Base-by-base conservation (phyloP, 2,888 invertebrate genomes). In the Athrips mouffetella region DNA sequence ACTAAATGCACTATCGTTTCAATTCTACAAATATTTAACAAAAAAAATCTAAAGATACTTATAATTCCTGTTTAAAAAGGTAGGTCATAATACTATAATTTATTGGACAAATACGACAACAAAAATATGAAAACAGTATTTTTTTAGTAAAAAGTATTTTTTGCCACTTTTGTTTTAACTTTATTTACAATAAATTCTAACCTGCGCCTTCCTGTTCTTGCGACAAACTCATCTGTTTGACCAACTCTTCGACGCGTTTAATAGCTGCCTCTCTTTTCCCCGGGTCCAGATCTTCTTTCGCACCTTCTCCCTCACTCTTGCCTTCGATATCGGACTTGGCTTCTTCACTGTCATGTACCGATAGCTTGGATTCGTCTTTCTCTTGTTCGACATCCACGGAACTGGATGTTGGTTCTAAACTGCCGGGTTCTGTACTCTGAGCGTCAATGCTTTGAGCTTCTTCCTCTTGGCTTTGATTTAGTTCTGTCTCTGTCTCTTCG, bases 191-290 rank as follows among this genome's bases (percentile, higher is more conserved):
- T n/a, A n/a, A n/a, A n/a, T n/a, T n/a, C 47, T 8, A 67, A 91
- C 92, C 91, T 71, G 90, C 89, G 63, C 87, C 90, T 56, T 92
- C 91, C 8, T 91, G 90, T 10, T 92, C 91, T 8, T 91, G 90
- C 10, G 94, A 93, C 53, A 95, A 85, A 63, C 94, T 94, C 89
- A 95, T 94, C 79, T 95, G 95, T 64, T 95, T 95, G 18, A 94
- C 94, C 23, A 95, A 78, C 57, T 91, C 91, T 52, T 91, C 90
- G 0, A 92, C 91, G 45, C 91, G 69, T 56, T 91, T 90, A 51
- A 91, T 91, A 39, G 90, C 89, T 45, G 85, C 84, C 56, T 82
- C 82, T 30, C 81, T 73, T 29, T 78, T 76, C 15, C 68, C 66
- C 8, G 78, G 62, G 18, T 76, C 77, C 4, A 63, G 60, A 2